Evolutionary conservation across 2,888 invertebrate genomes (phyloP).

Genomic region (Adineta ricciae): DNA sequence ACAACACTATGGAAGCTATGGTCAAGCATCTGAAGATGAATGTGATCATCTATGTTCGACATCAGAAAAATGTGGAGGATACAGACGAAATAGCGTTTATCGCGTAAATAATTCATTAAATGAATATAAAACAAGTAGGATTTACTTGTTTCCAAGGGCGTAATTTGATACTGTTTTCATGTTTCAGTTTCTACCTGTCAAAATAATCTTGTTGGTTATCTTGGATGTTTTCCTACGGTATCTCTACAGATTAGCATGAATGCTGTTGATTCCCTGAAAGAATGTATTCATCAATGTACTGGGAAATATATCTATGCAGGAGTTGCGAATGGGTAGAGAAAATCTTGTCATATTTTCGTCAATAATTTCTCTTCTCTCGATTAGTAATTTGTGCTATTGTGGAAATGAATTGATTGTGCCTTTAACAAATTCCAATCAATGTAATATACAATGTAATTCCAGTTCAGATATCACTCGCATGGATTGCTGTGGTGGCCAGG

Average conservation of each 20-base stretch:
- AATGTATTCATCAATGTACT: not conserved
- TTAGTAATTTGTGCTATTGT: not conserved
- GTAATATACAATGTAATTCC: not conserved
- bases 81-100: slow-evolving; percentile 23
- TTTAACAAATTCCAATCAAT: not conserved
- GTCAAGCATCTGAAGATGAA: slow-evolving; percentile 22
- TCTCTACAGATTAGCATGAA: not conserved
- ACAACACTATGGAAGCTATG: slow-evolving; percentile 15
- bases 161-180: not conserved
- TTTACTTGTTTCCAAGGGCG: not conserved
- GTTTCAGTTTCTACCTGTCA: not conserved
- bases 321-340: not conserved
- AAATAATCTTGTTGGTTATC: not conserved
- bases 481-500: not conserved
- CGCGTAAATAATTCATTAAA: slow-evolving; percentile 2
- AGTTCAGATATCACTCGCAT: not conserved
- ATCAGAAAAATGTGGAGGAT: slow-evolving; percentile 21
- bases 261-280: not conserved
- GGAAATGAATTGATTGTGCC: not conserved
- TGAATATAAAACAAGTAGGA: not conserved
- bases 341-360: not conserved
- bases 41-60: slow-evolving; percentile 12
- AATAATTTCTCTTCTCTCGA: not conserved
- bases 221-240: not conserved
- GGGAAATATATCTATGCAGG: not conserved